Base-by-base conservation (phyloP, 2,113 vertebrate genomes). In the Ictalurus furcatus region DNA sequence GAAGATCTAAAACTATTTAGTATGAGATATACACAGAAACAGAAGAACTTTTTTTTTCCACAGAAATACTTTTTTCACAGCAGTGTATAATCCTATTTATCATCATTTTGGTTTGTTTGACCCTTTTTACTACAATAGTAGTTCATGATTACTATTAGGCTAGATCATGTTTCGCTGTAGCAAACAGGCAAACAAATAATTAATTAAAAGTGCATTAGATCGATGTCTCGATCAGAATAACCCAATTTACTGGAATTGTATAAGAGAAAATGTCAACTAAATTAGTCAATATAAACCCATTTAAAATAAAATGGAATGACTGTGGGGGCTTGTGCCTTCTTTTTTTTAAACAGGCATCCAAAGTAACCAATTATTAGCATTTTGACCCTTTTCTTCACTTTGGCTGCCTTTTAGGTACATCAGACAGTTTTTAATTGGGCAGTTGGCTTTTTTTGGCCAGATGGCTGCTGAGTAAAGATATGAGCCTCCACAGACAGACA, bases 381-480 rank as follows among this genome's bases (percentile, higher is more conserved):
- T 48, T 34, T 13, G 34, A 85, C n/a, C 25, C 48, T 48, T 79
- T 79, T 37, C 14, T 16, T 61, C 17, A 37, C 7, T 37, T 12
- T 83, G 37, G 8, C 59, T 61, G 58, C 54, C 59, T 86, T 16
- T 86, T 44, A 61, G 56, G 16, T 48, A 48, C 44, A 85, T 76
- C 79, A 80, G 74, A 82, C 87, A 65, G 74, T 86, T 91, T 76
- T 84, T 63, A 56, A 67, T 34, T 56, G 12, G 52, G 65, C 63
- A 23, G 8, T 11, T 84, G 34, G 34, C 17, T 85, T 89, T 90
- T 74, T 67, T 17, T 23, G 85, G 76, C 86, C 89, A 92, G 89
- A 92, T 92, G 88, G 89, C 85, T 71, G 91, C 85, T 86, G 79
- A 89, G 61, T 89, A 83, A 40, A 92, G 85, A 89, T 86, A 83